Conservation (phyloP, 1,140 invertebrate species). For the Phymorhynchus buccinoides region DNA sequence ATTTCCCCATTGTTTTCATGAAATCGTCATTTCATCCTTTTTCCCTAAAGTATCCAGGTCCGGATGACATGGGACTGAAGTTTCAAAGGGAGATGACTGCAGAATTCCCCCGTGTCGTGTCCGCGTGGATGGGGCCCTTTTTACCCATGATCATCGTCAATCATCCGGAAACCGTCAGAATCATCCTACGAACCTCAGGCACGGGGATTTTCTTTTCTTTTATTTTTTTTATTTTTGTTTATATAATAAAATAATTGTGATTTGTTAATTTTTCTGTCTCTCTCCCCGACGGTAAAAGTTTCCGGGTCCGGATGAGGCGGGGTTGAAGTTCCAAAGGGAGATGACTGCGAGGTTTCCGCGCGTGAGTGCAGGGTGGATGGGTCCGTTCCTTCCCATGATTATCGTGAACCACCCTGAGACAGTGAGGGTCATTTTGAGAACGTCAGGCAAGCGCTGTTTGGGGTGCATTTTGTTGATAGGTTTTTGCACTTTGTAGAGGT, state of each 20-base stretch:
- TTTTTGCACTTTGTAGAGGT: no score
- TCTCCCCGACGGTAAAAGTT: no score
- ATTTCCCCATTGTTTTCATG: neutral
- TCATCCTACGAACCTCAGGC: conserved; percentile 62
- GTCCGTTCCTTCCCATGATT: conserved; percentile 51
- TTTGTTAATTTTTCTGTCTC: no score
- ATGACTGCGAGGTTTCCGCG: conserved; percentile 45
- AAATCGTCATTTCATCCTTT: neutral
- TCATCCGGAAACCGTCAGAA: conserved; percentile 62
- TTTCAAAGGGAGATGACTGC: conserved; percentile 49
- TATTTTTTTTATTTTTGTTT: no score
- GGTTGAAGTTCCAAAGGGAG: conserved; percentile 51
- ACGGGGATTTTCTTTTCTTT: no score
- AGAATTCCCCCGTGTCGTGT: conserved; percentile 43
- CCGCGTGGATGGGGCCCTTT: conserved; percentile 54
- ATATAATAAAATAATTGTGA: no score
- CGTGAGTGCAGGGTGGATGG: conserved; percentile 51
- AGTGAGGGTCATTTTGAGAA: conserved; percentile 59
- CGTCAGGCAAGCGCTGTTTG: no score
- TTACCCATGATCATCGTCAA: conserved; percentile 50
- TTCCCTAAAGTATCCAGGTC: conserved; percentile 53
- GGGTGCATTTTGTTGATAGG: no score
- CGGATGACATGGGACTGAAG: conserved; percentile 53
- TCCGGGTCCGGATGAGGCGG: conserved; percentile 56
- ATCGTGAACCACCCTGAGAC: conserved; percentile 60